Evolutionary conservation across 37 sponge, comb jelly and placozoan species (phyloP).

Genomic region (Spongilla lacustris): DNA sequence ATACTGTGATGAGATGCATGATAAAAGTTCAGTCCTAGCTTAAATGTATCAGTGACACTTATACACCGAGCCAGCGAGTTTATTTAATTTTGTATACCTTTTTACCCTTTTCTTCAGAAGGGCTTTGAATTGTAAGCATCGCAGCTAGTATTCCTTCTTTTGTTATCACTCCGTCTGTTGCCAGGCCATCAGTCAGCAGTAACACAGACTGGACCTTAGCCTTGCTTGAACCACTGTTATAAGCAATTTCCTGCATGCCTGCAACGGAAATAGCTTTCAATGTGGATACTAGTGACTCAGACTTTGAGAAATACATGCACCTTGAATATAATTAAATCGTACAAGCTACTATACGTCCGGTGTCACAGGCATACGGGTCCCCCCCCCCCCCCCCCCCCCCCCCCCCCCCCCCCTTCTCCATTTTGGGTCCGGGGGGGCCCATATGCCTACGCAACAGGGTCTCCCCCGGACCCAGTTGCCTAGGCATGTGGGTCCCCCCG

Average conservation of each 20-base stretch:
- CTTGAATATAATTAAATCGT: no score
- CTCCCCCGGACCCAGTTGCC: no score
- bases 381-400: no score
- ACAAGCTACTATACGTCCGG: no score
- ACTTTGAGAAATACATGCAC: no score
- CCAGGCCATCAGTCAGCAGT: conserved; percentile 90
- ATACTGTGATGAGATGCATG: conserved; percentile 6
- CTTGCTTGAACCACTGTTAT: conserved; percentile 26
- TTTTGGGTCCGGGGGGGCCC: no score
- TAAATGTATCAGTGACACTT: background rate
- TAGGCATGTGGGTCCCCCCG: no score
- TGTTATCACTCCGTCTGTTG: conserved; percentile 70
- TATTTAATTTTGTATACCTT: background rate
- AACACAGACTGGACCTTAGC: conserved; percentile 89
- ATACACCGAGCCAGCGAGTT: no score
- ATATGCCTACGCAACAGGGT: no score
- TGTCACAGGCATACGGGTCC: no score
- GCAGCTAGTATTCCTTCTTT: conserved; percentile 61
- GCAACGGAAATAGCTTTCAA: background rate
- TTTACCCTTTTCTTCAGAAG: background rate
- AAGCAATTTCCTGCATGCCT: conserved; percentile 71
- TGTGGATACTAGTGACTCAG: background rate
- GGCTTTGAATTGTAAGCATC: conserved; percentile 64
- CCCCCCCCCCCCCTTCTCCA: no score
- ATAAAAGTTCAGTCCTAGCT: no score